Evolutionary conservation across 2,797 vertebrate species (phyloP), one percentile per base, ranked within the genome.

Genomic region (Ctenochaetus hawaiiensis): DNA sequence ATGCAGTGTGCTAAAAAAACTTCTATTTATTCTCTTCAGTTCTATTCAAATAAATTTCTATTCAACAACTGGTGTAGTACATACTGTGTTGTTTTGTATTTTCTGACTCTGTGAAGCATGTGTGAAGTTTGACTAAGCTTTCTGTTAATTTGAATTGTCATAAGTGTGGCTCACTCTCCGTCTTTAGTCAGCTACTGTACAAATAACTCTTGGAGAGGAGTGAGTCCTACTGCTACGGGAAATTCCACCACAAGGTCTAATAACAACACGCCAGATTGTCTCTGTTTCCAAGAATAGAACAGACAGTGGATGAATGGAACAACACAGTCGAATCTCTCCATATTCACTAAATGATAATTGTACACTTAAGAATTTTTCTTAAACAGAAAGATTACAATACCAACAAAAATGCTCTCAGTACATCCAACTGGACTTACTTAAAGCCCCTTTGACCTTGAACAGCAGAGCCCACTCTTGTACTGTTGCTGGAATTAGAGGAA

Each of bases 261-360:
- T 77, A 82, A 78, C 80, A 90, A 84, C 85, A 87, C 75, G 66
- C 75, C 77, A 81, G 72, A 87, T 56, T 75, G 65, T 81, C 65
- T 66, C 75, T 56, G 65, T 54, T 64, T 34, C 72, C 67, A 37
- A 64, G 62, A 83, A 88, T 77, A 88, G 82, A 81, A 75, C 45
- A 61, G 68, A 39, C 54, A 18, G 62, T 1, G 10, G 82, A 75
- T 64, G 43, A 83, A 84, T 76, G 71, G 71, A 83, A 75, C 72
- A 81, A 75, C 61, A 30, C 8, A 13, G 37, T 20, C 62, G 45
- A 57, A 57, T 77, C 7, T 79, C 39, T 67, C 52, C 20, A 47
- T 22, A 74, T 78, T 30, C 34, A 61, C 8, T 3, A 58, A 68
- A 59, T 49, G 20, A 67, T 60, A 44, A 72, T n/a, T 47, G 67